These are phyloP conservation scores for Plectropomus leopardus DNA, from an alignment of 2,113 vertebrate genomes.

Conservation along the genomic window DNA sequence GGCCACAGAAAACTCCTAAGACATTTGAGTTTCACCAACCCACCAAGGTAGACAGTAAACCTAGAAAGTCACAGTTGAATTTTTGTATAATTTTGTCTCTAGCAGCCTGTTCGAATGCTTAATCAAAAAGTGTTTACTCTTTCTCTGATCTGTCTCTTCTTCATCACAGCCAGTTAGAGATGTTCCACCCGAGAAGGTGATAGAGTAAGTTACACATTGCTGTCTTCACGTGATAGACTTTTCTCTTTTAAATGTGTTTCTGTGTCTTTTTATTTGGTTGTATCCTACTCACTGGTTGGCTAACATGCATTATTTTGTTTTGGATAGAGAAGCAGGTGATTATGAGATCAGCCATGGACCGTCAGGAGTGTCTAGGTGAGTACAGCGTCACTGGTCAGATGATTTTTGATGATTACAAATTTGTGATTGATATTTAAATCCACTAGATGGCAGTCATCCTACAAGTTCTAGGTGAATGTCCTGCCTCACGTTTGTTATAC, in stretches of 20 bases:
- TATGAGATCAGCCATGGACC: slow-evolving; percentile 91
- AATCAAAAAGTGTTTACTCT: neutral
- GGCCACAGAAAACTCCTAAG: slow-evolving; percentile 76
- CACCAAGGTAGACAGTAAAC: slow-evolving; percentile 64
- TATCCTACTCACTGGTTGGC: neutral
- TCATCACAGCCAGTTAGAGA: slow-evolving; percentile 84
- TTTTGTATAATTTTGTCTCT: fast-evolving
- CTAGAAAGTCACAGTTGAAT: neutral
- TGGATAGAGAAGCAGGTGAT: slow-evolving; percentile 86
- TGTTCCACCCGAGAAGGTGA: slow-evolving; percentile 87
- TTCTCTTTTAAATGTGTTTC: neutral
- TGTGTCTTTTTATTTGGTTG: neutral
- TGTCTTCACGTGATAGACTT: neutral
- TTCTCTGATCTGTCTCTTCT: slow-evolving; percentile 14
- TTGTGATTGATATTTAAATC: slow-evolving; percentile 23
- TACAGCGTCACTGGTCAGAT: neutral
- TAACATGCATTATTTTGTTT: neutral
- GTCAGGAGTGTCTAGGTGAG: slow-evolving; percentile 92
- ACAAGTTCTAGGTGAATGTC: too few species aligned
- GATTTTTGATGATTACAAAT: neutral
- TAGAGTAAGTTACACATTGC: slow-evolving; percentile 88
- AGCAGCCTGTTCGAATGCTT: too few species aligned
- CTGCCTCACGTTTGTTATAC: too few species aligned
- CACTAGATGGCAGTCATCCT: slow-evolving; percentile 67
- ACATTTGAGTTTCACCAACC: slow-evolving; percentile 89